Evolutionary conservation across 2,113 vertebrate genomes (phyloP).

Genomic region (Oncorhynchus gorbuscha): DNA sequence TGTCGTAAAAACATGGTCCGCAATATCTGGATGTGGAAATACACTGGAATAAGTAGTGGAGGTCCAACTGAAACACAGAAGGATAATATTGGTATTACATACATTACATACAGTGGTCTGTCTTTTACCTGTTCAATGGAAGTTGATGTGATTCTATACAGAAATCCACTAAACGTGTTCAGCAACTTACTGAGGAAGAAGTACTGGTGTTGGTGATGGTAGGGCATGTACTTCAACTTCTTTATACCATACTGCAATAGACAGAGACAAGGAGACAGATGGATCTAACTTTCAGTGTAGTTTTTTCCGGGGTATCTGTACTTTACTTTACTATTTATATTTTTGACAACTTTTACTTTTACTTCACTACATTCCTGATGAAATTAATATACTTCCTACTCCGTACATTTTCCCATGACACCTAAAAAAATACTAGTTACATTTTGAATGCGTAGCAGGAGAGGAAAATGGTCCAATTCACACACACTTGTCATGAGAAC

Average conservation of each 20-base stretch:
- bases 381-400: too few relatives aligned
- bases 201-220: slow-evolving; percentile 90
- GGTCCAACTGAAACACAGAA: slow-evolving; percentile 80
- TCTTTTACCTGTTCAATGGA: too few relatives aligned
- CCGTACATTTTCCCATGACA: too few relatives aligned
- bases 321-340: too few relatives aligned
- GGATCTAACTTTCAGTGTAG: neutral
- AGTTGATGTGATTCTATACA: neutral
- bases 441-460: too few relatives aligned
- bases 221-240: slow-evolving; percentile 87
- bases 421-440: too few relatives aligned
- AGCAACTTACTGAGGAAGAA: slow-evolving; percentile 88
- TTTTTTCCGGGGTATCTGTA: too few relatives aligned
- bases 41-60: slow-evolving; percentile 86
- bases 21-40: slow-evolving; percentile 88
- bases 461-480: too few relatives aligned
- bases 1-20: slow-evolving; percentile 79
- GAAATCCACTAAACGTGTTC: neutral
- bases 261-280: slow-evolving; percentile 19
- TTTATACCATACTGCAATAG: slow-evolving; percentile 86
- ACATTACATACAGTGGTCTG: neutral
- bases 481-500: too few relatives aligned
- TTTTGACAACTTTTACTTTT: too few relatives aligned
- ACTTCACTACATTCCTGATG: too few relatives aligned
- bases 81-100: neutral